A percentile compares a stretch with the other conserved stretches of the same genome.
Conservation (phyloP, 2,888 invertebrate genomes). For the Luperina nickerlii region DNA sequence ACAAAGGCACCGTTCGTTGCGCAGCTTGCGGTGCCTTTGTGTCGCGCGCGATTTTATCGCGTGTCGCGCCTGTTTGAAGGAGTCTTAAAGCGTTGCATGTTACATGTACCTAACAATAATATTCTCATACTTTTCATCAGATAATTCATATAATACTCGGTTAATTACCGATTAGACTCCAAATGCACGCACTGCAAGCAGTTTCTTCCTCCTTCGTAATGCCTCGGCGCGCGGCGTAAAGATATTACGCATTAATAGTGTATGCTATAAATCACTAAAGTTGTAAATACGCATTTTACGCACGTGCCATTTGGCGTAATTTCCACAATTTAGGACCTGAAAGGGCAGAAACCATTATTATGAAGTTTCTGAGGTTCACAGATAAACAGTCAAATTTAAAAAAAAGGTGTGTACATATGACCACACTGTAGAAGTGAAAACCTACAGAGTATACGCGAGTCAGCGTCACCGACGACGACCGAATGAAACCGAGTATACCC, state of each 20-base stretch:
- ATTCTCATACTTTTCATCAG: constrained; percentile 19
- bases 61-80: no score
- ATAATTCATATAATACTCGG: constrained; percentile 34
- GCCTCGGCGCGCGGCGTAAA: neutral
- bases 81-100: neutral
- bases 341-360: neutral
- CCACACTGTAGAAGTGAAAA: neutral
- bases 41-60: no score
- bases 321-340: constrained; percentile 3
- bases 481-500: neutral
- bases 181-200: constrained; percentile 12
- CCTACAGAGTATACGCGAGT: neutral
- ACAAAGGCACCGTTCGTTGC: no score
- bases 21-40: no score
- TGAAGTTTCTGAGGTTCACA: neutral
- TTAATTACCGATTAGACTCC: constrained; percentile 39
- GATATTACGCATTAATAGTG: constrained; percentile 40
- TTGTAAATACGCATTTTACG: constrained; percentile 16
- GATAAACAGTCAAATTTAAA: neutral
- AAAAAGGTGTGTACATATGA: neutral
- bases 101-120: neutral
- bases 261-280: constrained; percentile 35
- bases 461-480: neutral
- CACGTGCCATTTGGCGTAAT: neutral
- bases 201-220: constrained; percentile 53